A percentile compares a stretch with the other conserved stretches of the same genome.
Evolutionary conservation across 2,797 vertebrate species (phyloP).

Genomic region (Spizella passerina): DNA sequence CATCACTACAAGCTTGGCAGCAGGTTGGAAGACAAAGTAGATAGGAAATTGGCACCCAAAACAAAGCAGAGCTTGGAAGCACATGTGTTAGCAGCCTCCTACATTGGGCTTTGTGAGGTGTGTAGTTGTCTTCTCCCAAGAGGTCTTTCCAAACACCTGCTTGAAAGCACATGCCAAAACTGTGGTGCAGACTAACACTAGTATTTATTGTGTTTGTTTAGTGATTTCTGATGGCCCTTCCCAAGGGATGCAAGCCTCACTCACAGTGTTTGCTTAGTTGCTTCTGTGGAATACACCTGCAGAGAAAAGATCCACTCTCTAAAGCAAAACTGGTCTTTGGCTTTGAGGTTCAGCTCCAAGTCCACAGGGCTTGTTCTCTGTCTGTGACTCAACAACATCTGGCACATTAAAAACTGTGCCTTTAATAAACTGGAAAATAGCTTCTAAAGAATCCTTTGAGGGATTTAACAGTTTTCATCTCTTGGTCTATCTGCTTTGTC

Average conservation of each 20-base stretch:
- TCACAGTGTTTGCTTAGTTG: background rate
- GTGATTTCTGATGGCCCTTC: background rate
- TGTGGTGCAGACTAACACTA: background rate
- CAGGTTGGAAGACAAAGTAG: background rate
- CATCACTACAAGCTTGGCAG: background rate
- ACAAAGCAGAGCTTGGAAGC: background rate
- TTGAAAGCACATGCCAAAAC: background rate
- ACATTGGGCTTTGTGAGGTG: background rate
- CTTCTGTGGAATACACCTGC: background rate
- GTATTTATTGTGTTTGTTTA: background rate
- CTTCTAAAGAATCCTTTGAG: background rate
- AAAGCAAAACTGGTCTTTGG: background rate
- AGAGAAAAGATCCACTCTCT: background rate
- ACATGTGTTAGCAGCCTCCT: background rate
- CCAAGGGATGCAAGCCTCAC: background rate
- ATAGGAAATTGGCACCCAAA: background rate
- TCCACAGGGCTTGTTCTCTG: background rate
- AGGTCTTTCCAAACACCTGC: constrained; percentile 8
- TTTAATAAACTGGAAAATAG: background rate
- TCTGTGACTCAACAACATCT: background rate
- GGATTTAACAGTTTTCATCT: background rate
- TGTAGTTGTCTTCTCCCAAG: background rate
- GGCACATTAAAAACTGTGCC: background rate
- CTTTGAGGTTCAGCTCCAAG: background rate
- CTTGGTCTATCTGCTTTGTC: background rate